These are phyloP conservation scores for Sinocyclocheilus grahami DNA, from an alignment of 2,113 vertebrate species.

Conservation along the genomic window DNA sequence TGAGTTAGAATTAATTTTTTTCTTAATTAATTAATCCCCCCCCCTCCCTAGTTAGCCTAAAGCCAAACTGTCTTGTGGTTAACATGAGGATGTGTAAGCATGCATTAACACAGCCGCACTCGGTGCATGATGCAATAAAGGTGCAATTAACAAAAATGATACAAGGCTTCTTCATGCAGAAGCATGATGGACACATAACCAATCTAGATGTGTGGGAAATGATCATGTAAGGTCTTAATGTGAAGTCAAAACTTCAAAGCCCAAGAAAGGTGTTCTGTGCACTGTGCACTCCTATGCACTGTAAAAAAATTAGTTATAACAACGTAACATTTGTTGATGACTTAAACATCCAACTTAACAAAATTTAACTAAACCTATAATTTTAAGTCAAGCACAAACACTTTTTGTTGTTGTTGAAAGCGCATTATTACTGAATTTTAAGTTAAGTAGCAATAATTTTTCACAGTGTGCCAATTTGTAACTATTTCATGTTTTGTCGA, in stretches of 20 bases:
- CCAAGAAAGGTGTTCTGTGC: no score
- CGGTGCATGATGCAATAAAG: slow-evolving; percentile 54
- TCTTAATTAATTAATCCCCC: slow-evolving; percentile 76
- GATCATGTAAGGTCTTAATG: not conserved
- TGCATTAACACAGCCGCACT: slow-evolving; percentile 61
- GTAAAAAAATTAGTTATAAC: no score
- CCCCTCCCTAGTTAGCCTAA: slow-evolving; percentile 54
- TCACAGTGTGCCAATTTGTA: no score
- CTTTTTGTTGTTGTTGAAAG: no score
- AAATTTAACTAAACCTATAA: no score
- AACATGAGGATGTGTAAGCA: slow-evolving; percentile 76
- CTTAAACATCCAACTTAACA: no score
- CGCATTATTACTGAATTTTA: no score
- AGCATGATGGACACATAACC: not conserved
- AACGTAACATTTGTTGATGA: no score
- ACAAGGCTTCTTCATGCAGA: slow-evolving; percentile 20
- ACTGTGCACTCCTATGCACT: no score
- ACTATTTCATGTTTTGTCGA: no score
- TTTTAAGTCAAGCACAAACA: no score
- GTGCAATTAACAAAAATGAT: slow-evolving; percentile 35
- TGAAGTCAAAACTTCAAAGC: not conserved
- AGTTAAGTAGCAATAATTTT: no score
- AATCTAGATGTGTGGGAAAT: not conserved
- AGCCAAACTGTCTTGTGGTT: slow-evolving; percentile 70
- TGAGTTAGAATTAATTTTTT: slow-evolving; percentile 86